These are phyloP conservation scores for Nephrotoma appendiculata DNA, from an alignment of 2,888 invertebrate species.

Conservation along the genomic window DNA sequence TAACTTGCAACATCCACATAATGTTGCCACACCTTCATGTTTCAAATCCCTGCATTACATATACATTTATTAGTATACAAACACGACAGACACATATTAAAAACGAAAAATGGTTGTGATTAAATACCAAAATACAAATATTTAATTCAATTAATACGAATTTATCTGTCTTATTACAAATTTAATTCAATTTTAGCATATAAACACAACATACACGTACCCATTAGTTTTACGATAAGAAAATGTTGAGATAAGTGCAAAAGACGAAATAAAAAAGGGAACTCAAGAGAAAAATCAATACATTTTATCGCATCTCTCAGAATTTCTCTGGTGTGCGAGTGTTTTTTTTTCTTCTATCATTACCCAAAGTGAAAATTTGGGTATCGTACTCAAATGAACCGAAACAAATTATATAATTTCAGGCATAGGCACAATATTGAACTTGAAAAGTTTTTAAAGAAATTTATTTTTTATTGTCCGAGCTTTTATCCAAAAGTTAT, in stretches of 20 bases:
- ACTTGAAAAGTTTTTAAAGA: background rate
- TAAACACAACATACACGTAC: background rate
- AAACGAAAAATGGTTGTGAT: too few species aligned
- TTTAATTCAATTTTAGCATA: background rate
- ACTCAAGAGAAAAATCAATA: background rate
- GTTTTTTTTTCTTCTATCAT: background rate
- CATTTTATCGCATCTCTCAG: background rate
- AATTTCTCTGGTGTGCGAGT: background rate
- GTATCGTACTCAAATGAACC: background rate
- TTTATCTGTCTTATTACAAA: background rate
- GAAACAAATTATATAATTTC: background rate
- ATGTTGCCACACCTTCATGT: too few species aligned
- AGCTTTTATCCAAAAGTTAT: background rate
- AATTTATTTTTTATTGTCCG: background rate
- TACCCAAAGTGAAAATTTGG: background rate
- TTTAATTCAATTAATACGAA: background rate
- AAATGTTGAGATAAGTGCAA: background rate
- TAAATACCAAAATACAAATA: background rate
- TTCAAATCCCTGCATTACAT: too few species aligned
- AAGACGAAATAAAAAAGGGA: background rate
- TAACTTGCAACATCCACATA: too few species aligned
- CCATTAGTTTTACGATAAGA: background rate
- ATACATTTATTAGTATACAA: too few species aligned
- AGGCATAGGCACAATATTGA: background rate
- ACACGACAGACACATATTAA: too few species aligned